These are phyloP conservation scores for Bicyclus anynana DNA, from an alignment of 1,140 invertebrate species.

Conservation along the genomic window DNA sequence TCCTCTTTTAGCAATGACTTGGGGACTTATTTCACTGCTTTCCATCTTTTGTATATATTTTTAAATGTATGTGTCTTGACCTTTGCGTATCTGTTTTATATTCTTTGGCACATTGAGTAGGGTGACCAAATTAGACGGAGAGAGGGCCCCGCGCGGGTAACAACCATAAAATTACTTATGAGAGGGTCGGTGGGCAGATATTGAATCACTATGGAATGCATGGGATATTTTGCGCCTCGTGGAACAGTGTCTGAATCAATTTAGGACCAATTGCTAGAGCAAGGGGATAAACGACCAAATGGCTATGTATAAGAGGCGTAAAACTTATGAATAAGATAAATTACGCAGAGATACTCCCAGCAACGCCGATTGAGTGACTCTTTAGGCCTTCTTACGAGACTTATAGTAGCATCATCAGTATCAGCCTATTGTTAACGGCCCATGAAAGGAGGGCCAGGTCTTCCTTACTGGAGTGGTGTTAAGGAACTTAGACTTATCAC, in stretches of 20 bases:
- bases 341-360: no score
- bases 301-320: neutral
- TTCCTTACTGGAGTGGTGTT: no score
- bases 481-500: no score
- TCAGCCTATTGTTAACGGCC: no score
- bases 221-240: conserved; percentile 59
- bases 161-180: conserved; percentile 60
- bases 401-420: no score
- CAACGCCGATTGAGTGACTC: no score
- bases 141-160: conserved; percentile 38
- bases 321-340: neutral
- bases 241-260: conserved; percentile 39
- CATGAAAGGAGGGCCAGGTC: no score
- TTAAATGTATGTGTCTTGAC: conserved; percentile 2
- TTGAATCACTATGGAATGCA: conserved; percentile 62
- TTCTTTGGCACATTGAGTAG: conserved; percentile 28
- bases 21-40: no score
- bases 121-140: conserved; percentile 45
- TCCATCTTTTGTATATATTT: no score
- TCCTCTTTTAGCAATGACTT: no score
- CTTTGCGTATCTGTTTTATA: conserved; percentile 17
- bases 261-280: conserved; percentile 30
- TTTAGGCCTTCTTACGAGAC: no score
- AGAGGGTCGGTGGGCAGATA: conserved; percentile 48
- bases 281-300: neutral